Evolutionary conservation across 2,888 invertebrate genomes (phyloP), one percentile per base, ranked within the genome.

Genomic region (Unio delphinus): DNA sequence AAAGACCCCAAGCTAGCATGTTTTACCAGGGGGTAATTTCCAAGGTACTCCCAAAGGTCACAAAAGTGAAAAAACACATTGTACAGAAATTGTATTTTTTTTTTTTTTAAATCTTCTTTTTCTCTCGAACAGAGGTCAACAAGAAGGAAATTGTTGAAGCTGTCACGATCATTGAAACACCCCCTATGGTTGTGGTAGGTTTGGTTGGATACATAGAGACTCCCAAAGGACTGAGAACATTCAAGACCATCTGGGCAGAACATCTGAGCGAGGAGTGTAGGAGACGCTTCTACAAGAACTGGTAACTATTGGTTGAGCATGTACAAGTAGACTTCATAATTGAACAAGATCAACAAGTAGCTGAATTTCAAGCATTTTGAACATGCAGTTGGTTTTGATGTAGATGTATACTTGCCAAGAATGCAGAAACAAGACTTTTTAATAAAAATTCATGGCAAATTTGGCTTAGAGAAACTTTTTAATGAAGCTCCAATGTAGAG

Each of bases 111-210:
- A 23, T 23, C 23, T 34, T 15, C 11, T 45, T 45, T 11, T 11
- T 15, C 11, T 45, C 45, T 15, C 4, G 3, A 45, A 45, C 91
- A 97, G 98, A 99, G 93, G 95, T 98, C 77, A 98, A 99, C 93
- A 99, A 99, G 92, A 99, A 99, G 92, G 99, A 99, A 92, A 97
- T 99, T 73, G 98, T 99, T 34, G 99, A 99, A 91, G 97, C 98
- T 62, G 99, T 99, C 3, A 99, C 99, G 45, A 95, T 99, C 87
- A 92, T 99, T 85, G 99, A 99, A 92, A 95, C 99, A 4, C 99
- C 99, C 70, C 99, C 99, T 59, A 96, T 99, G 96, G 94, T 99
- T 74, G 93, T 97, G 76, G 98, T 99, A 79, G 99, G 99, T 86
- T 95, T 97, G 82, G 97, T 98, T 83, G 99, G 99, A 72, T 99